Conservation (phyloP, 1,140 invertebrate species). For the Ceratoteleas bidentatus region DNA sequence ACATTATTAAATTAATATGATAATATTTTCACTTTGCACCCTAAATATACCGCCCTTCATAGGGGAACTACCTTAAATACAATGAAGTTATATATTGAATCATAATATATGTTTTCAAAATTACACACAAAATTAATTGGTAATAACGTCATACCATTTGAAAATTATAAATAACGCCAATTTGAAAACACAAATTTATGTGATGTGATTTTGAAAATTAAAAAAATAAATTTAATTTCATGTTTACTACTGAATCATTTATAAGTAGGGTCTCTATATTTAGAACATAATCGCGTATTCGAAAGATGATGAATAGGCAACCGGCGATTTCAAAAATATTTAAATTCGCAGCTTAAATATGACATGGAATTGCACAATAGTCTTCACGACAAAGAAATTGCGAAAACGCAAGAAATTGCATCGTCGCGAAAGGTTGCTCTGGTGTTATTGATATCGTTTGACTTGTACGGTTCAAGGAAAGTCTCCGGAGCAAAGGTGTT, state of each 20-base stretch:
- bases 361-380: conserved; percentile 2
- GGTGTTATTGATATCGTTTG: conserved; percentile 30
- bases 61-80: no score
- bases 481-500: conserved; percentile 40
- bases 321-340: neutral
- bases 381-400: conserved; percentile 16
- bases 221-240: neutral
- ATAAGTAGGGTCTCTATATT: no score
- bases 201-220: neutral
- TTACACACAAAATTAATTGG: no score
- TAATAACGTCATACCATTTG: no score
- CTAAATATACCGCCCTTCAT: no score
- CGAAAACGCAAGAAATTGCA: conserved; percentile 32
- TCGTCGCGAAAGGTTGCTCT: conserved; percentile 17
- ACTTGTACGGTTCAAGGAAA: conserved; percentile 67
- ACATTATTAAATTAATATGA: no score
- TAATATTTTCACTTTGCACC: no score
- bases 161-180: no score
- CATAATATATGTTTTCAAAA: no score
- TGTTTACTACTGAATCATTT: no score
- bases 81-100: no score
- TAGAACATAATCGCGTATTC: neutral
- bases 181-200: neutral
- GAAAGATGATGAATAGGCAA: neutral
- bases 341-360: neutral